Base-by-base conservation (phyloP, 2,113 vertebrate species). In the Dinomys branickii region DNA sequence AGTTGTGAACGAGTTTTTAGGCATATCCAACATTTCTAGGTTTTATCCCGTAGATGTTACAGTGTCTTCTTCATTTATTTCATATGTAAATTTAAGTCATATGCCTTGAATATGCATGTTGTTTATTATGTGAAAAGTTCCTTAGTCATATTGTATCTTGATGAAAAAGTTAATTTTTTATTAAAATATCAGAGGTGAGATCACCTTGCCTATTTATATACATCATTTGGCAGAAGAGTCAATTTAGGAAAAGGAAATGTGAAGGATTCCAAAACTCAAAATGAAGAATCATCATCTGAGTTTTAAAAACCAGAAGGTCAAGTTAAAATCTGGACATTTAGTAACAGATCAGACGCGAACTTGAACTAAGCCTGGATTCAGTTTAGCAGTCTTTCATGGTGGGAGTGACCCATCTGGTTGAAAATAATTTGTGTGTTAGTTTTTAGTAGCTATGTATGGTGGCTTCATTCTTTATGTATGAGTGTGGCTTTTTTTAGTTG, bases 281-380 rank as follows among this genome's bases (percentile, higher is more conserved):
- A 94, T n/a, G 71, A 95, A 94, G 86, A 97, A 41, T 26, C 54
- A 69, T 71, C 33, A 35, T 88, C 69, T 92, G 20, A 85, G 47
- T 85, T 95, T 97, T 82, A 81, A 95, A 97, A 96, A 86, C 22
- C 47, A 77, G 61, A 92, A 94, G 58, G 78, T 80, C 52, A 54
- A 56, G 44, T 86, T 95, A 94, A 96, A 95, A 95, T 88, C 58
- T 95, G 92, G 92, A 77, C 54, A 78, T 88, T 96, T 85, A 38
- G 59, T 92, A 83, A 89, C 33, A 63, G 19, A 95, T 92, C 54
- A 91, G 41, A 89, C 73, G 20, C 58, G 38, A 83, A 88, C 92
- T 95, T 97, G 88, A 96, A 87, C 80, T 87, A 77, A 90, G 69
- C 30, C 38, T 91, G 44, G 54, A 77, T 94, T 95, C 30, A 47